Percentiles rank a stretch among this genome's conserved stretches.
Evolutionary conservation across 2,888 invertebrate genomes (phyloP).

Genomic region (Leucophora obtusa): DNA sequence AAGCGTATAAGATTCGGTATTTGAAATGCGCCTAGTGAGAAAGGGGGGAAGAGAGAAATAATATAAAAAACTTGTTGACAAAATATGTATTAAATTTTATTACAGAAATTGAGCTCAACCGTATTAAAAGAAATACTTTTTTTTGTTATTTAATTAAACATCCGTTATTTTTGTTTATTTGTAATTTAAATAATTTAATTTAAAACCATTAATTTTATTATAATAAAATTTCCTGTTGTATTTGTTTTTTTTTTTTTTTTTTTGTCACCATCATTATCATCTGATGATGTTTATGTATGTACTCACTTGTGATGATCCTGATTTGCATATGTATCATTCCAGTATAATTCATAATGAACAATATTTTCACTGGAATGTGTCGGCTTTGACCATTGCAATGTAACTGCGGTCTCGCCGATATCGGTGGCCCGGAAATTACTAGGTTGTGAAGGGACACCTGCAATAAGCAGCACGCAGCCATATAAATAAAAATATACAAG

Average conservation of each 20-base stretch:
- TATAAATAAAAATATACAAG: conserved; percentile 13
- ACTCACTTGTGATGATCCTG: conserved; percentile 89
- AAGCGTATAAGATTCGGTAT: conserved; percentile 91
- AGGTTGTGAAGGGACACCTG: conserved; percentile 97
- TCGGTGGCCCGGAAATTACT: conserved; percentile 92
- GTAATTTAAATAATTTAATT: conserved; percentile 30
- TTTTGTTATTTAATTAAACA: conserved; percentile 34
- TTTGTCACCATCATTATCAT: neutral
- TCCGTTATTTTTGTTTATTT: conserved; percentile 13
- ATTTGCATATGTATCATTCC: conserved; percentile 97
- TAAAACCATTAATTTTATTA: conserved; percentile 51
- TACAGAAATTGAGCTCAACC: too few species aligned
- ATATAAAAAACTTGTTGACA: neutral
- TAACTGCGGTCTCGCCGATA: conserved; percentile 93
- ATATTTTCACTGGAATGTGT: conserved; percentile 95
- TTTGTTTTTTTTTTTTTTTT: conserved; percentile 27
- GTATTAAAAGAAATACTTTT: neutral
- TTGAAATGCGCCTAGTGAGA: conserved; percentile 85
- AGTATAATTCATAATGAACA: conserved; percentile 96
- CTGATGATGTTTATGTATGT: conserved; percentile 4
- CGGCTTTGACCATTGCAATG: conserved; percentile 95
- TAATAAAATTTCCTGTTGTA: conserved; percentile 57
- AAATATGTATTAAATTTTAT: too few species aligned
- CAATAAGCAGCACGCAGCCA: conserved; percentile 9
- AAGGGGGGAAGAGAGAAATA: neutral